Evolutionary conservation across 2,888 invertebrate species (phyloP).

Genomic region (Netelia virgata): DNA sequence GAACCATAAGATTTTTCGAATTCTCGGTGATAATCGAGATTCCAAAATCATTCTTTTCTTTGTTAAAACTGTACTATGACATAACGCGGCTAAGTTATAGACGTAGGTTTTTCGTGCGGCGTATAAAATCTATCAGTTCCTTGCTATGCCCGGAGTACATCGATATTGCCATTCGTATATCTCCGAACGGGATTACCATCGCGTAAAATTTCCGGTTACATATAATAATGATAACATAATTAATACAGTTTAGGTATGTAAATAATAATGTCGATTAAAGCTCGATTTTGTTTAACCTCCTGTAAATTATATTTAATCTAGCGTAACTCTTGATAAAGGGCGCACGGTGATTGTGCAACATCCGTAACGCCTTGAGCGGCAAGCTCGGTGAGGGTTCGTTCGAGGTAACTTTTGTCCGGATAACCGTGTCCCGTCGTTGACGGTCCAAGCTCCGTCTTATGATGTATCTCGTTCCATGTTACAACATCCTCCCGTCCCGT

Average conservation of each 20-base stretch:
- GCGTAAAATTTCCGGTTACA: slow-evolving; percentile 54
- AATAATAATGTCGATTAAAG: slow-evolving; percentile 52
- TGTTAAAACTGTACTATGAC: background rate
- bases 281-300: slow-evolving; percentile 35
- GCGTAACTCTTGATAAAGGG: slow-evolving; percentile 82
- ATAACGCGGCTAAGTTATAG: background rate
- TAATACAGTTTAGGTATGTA: slow-evolving; percentile 42
- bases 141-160: slow-evolving; percentile 73
- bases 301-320: slow-evolving; percentile 64
- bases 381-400: slow-evolving; percentile 87
- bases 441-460: slow-evolving; percentile 91
- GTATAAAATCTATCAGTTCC: slow-evolving; percentile 76
- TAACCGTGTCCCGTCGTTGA: slow-evolving; percentile 88
- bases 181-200: background rate
- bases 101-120: slow-evolving; percentile 31
- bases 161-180: slow-evolving; percentile 16
- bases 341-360: slow-evolving; percentile 75
- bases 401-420: slow-evolving; percentile 92
- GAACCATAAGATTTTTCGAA: slow-evolving; percentile 24
- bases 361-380: slow-evolving; percentile 87
- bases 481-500: slow-evolving; percentile 96
- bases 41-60: background rate
- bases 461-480: slow-evolving; percentile 96
- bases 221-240: slow-evolving; percentile 66
- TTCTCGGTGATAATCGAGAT: slow-evolving; percentile 1